Evolutionary conservation across 2,113 vertebrate genomes (phyloP), one percentile per base, ranked within the genome.

Genomic region (Alethe diademata): DNA sequence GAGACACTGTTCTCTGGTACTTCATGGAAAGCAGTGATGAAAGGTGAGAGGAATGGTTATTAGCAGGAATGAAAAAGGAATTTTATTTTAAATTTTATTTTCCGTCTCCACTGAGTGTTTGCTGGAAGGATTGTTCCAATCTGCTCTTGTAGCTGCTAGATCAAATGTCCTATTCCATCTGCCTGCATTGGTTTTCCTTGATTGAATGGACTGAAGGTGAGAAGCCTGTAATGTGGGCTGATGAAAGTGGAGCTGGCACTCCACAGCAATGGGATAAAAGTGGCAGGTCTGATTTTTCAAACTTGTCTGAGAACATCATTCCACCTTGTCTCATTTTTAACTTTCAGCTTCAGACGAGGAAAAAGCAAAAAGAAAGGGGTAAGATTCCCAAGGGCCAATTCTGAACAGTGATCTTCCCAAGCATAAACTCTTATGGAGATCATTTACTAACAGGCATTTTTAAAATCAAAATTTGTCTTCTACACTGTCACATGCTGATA

Each of bases 251-350:
- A 95, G 19, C 11, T 94, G 86, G 57, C 80, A 91, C 35, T 91
- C 57, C n/a, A 81, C 61, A 75, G 35, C 4, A 8, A 75, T 54
- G 57, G 48, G 42, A 73, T 90, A 78, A 88, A 78, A 28, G 53
- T 85, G 61, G 56, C 70, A 92, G 61, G 36, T 69, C 73, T 87
- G 80, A 85, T 91, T 92, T 92, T 95, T 95, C 73, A 89, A 78
- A 82, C 36, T 69, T 72, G 23, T 58, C 23, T 53, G 42, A 81
- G 38, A 85, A 78, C 20, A 53, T 87, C 3, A 3, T 81, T 95
- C 53, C 6, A 64, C 23, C 81, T 80, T 35, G n/a, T 78, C 69
- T 86, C 18, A 67, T 84, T 74, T 95, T 93, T 87, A 89, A 89
- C 45, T 40, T 89, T 85, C 20, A 54, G 14, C 78, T 93, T 56